These are phyloP conservation scores for Steinernema hermaphroditum DNA, from an alignment of 2,888 invertebrate species.

Conservation along the genomic window DNA sequence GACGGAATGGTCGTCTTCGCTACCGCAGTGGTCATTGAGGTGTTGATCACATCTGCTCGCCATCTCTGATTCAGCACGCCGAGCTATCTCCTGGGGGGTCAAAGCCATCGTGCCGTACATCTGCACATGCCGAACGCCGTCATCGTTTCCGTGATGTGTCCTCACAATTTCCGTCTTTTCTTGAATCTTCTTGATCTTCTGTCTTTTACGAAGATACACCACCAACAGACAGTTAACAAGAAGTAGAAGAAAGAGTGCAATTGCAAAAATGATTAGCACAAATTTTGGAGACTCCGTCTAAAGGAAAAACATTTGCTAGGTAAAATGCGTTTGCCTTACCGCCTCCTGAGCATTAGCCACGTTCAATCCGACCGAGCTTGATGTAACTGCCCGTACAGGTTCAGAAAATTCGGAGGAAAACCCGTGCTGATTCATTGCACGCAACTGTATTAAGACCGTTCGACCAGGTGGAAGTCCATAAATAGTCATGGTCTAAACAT, in stretches of 20 bases:
- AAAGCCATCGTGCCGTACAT: conserved; percentile 61
- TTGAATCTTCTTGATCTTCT: conserved; percentile 51
- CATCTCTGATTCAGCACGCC: conserved; percentile 45
- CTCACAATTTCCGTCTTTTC: conserved; percentile 62
- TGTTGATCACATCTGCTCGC: conserved; percentile 49
- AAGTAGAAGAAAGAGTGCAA: neutral
- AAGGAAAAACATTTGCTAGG: neutral
- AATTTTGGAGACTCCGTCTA: conserved; percentile 28
- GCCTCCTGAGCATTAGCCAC: conserved; percentile 26
- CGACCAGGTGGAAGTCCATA: neutral
- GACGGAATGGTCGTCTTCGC: conserved; percentile 62
- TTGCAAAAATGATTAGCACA: conserved; percentile 32
- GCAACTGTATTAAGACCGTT: conserved; percentile 48
- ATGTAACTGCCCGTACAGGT: conserved; percentile 40
- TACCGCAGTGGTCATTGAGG: conserved; percentile 39
- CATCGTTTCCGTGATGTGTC: conserved; percentile 50
- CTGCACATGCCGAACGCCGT: conserved; percentile 57
- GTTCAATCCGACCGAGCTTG: neutral
- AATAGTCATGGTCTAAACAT: neutral
- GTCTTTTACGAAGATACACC: conserved; percentile 31
- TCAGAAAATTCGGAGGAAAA: conserved; percentile 49
- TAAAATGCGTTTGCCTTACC: conserved; percentile 26
- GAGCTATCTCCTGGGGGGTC: conserved; percentile 45
- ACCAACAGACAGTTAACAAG: conserved; percentile 31
- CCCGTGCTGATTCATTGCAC: conserved; percentile 49